phyloP scores from a whole-genome alignment of 2,888 invertebrate genomes.

The Noctua janthe region DNA sequence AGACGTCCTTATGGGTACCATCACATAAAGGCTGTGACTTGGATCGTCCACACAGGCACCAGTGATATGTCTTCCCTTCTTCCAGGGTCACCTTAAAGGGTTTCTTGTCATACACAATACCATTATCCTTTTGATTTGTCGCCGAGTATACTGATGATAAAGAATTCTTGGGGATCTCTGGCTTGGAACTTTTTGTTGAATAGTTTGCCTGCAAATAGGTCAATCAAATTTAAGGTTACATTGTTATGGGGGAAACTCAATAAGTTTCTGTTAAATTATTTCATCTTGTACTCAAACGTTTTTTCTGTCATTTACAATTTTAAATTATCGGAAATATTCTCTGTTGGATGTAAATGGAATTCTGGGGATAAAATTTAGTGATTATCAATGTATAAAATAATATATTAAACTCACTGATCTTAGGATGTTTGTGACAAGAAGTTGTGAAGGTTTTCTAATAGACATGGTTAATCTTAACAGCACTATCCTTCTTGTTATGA shows the following conservation, averaged over 20 bases:
- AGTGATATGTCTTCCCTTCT: conserved; percentile 94
- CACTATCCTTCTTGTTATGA: background rate
- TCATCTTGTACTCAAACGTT: background rate
- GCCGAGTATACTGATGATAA: conserved; percentile 91
- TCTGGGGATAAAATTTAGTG: background rate
- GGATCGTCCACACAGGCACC: conserved; percentile 99
- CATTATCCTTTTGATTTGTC: conserved; percentile 92
- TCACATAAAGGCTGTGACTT: conserved; percentile 98
- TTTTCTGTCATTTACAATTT: background rate
- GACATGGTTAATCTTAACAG: conserved; percentile 59
- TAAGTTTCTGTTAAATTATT: background rate
- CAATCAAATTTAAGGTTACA: background rate
- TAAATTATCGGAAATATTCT: background rate
- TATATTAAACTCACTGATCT: conserved; percentile 53
- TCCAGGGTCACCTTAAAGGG: conserved; percentile 95
- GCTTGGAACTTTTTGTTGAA: conserved; percentile 83
- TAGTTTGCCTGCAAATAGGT: conserved; percentile 75
- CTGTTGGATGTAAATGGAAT: background rate
- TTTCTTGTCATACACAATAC: conserved; percentile 96
- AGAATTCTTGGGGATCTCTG: conserved; percentile 92
- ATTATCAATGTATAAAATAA: background rate
- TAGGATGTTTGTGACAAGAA: conserved; percentile 37
- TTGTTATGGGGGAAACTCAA: background rate
- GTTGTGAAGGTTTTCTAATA: conserved; percentile 46
- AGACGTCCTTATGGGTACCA: conserved; percentile 95